Base-by-base conservation (phyloP, 2,888 invertebrate species). In the Sceliomorpha sp. region DNA sequence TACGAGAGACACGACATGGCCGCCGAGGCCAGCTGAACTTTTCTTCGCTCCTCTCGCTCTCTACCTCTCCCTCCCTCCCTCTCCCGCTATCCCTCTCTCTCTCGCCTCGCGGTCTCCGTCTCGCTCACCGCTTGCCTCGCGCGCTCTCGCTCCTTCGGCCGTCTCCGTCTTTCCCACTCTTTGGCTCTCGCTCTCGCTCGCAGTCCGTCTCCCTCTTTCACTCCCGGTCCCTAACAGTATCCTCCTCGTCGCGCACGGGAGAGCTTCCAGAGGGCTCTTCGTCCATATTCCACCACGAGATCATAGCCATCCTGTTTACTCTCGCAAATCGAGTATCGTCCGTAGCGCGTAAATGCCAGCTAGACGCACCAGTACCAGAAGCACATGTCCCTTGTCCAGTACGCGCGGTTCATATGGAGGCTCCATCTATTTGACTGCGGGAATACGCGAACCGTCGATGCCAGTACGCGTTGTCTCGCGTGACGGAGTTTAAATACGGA, bases 21-120 rank as follows among this genome's bases (percentile, higher is more conserved):
- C 78, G 85, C 85, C 85, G 84, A 84, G 85, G 84, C 84, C 83
- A 84, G 80, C 81, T 84, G 81, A 83, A 84, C 83, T 78, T 81
- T 74, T 79, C 78, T 77, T 55, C 55, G 62, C 40, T 42, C 32
- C 53, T 44, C 66, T 62, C 31, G 58, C 58, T 59, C 47, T 44
- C 48, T 15, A 39, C 47, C 14, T n/a, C n/a, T n/a, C n/a, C n/a
- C n/a, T n/a, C n/a, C n/a, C n/a, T n/a, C n/a, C n/a, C n/a, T n/a
- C n/a, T n/a, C n/a, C n/a, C n/a, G n/a, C n/a, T n/a, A n/a, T 53
- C 34, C 42, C 53, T 42, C 44, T 39, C 17, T 20, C 10, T 40
- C 24, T n/a, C n/a, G 24, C 24, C 24, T 4, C 3, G 24, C 24
- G 4, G 24, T 26, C 14, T 37, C 32, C 9, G 15, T 12, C 27